Base-by-base conservation (phyloP, 2,888 invertebrate genomes). In the Philhelius pedissequus region DNA sequence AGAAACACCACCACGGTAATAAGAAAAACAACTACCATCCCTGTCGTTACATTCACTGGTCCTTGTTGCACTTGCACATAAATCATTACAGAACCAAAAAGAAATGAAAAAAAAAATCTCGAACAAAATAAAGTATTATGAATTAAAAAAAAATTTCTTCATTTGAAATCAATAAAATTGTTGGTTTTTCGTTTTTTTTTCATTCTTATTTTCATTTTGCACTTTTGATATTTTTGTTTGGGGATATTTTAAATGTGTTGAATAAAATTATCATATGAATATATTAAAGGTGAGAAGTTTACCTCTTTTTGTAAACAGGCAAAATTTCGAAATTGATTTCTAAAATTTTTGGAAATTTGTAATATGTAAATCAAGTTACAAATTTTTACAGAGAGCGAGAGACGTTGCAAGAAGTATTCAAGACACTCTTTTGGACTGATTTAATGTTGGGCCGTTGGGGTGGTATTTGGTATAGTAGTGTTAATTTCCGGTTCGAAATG, bases 341-440 rank as follows among this genome's bases (percentile, higher is more conserved):
- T 45, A 43, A 71, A 38, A 9, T 18, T 30, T 58, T 60, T 40
- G 0, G n/a, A n/a, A n/a, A 48, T 74, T 73, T 83, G 48, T 48
- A 13, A 22, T 25, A 56, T 73, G 69, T 71, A 80, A 71, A 84
- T 79, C 71, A 78, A 84, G 66, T 79, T 76, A 70, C 84, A 71
- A 79, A 75, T 4, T 75, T 74, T 40, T 66, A 70, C 75, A 76
- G 68, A 80, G 75, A 80, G 80, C 75, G 71, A 76, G 68, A 78
- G 50, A 80, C 73, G 80, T 71, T 84, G 80, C 83, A 83, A 78
- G 78, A 84, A 79, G 79, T 84, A 84, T 84, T 76, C 84, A 78
- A 83, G 79, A 84, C 84, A 84, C 84, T 84, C 80, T 84, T 84
- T 84, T 84, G 84, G 84, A 84, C 84, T 84, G 80, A 83, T 64